phyloP scores from a whole-genome alignment of 2,888 invertebrate genomes.

The Pelosia muscerda region DNA sequence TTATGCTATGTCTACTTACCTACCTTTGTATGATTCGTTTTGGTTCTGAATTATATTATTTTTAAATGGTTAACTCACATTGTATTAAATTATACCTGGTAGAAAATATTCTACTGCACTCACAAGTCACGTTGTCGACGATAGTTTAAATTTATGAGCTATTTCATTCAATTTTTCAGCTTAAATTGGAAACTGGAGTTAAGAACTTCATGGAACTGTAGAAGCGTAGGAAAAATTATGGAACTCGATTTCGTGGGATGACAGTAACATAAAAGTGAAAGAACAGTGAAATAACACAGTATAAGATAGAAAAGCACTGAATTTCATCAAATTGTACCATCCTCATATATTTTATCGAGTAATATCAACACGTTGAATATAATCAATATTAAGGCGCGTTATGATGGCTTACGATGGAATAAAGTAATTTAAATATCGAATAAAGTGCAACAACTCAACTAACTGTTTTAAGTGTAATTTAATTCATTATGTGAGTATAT shows the following conservation, averaged over 20 bases:
- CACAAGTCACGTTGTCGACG: neutral
- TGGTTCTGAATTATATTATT: neutral
- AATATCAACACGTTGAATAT: constrained; percentile 58
- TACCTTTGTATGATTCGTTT: neutral
- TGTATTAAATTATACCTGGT: neutral
- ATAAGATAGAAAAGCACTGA: constrained; percentile 54
- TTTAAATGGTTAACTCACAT: neutral
- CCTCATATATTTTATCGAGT: constrained; percentile 75
- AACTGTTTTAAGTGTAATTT: neutral
- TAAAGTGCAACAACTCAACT: neutral
- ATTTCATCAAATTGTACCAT: constrained; percentile 81
- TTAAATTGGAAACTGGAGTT: constrained; percentile 47
- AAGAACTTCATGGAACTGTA: constrained; percentile 45
- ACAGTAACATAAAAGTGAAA: constrained; percentile 72
- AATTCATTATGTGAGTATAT: neutral
- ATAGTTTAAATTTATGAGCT: constrained; percentile 34
- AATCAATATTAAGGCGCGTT: neutral
- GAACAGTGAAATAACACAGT: constrained; percentile 48
- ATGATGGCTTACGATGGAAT: neutral
- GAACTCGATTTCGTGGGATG: constrained; percentile 61
- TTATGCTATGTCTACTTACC: neutral
- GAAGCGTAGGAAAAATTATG: constrained; percentile 52
- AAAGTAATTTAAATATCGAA: neutral
- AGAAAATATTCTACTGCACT: neutral
- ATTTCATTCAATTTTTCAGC: constrained; percentile 26